Conservation (phyloP, 2,113 vertebrate species). For the Nyctibius bracteatus region DNA sequence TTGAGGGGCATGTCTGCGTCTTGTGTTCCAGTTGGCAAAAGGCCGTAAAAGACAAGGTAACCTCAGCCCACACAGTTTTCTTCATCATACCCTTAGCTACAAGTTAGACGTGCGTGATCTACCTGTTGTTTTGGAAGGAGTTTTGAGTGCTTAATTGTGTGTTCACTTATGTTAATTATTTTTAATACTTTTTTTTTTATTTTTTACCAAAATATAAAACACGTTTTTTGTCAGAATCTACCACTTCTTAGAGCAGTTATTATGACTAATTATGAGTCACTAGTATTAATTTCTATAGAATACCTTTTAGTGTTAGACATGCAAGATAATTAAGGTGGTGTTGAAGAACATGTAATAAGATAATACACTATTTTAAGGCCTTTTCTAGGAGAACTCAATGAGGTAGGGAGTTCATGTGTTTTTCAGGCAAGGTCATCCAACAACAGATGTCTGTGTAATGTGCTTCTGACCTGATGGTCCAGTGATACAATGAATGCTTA, state of each 20-base stretch:
- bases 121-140: neutral
- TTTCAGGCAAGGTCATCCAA: neutral
- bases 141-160: neutral
- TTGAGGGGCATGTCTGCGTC: neutral
- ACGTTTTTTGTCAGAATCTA: neutral
- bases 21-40: neutral
- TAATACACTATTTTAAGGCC: neutral
- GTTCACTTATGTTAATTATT: neutral
- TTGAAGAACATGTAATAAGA: neutral
- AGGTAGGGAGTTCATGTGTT: neutral
- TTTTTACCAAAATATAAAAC: neutral
- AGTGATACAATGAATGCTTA: neutral
- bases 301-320: neutral
- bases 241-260: neutral
- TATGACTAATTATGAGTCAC: neutral
- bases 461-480: neutral
- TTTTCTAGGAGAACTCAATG: neutral
- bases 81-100: neutral
- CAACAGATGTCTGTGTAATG: neutral
- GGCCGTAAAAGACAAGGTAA: neutral
- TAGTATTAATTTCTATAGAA: neutral
- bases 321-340: neutral
- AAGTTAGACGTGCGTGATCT: neutral
- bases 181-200: neutral
- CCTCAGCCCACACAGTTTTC: neutral